These are phyloP conservation scores for Zele albiditarsus DNA, from an alignment of 2,888 invertebrate species.

Conservation along the genomic window DNA sequence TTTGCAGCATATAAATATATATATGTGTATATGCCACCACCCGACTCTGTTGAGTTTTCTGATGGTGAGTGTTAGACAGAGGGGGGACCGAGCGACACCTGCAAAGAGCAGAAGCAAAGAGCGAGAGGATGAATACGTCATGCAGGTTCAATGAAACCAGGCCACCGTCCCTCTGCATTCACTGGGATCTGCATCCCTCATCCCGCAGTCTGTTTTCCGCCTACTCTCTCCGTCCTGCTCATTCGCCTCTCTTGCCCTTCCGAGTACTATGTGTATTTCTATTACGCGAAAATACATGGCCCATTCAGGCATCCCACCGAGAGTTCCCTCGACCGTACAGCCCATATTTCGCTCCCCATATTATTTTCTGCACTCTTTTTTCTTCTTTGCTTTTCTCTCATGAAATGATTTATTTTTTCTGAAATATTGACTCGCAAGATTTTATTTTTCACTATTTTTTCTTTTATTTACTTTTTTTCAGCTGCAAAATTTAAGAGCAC, in stretches of 20 bases:
- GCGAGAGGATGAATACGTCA: conserved; percentile 46
- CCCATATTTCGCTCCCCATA: conserved; percentile 12
- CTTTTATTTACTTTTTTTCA: conserved; percentile 29
- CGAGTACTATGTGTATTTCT: conserved; percentile 13
- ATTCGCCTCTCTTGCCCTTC: conserved; percentile 19
- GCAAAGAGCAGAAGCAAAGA: conserved; percentile 30
- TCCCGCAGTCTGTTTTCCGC: conserved; percentile 12
- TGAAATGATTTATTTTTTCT: no score
- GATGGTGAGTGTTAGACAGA: neutral
- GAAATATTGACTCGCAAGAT: neutral
- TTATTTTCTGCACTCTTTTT: conserved; percentile 8
- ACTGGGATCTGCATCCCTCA: conserved; percentile 17
- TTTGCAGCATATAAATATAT: conserved; percentile 18
- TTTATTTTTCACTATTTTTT: conserved; percentile 9
- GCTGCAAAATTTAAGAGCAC: conserved; percentile 10
- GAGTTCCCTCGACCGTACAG: conserved; percentile 23
- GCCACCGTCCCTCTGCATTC: conserved; percentile 47
- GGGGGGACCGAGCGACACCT: conserved; percentile 31
- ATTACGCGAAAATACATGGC: conserved; percentile 43
- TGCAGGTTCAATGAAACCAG: conserved; percentile 54
- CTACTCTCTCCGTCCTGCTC: conserved; percentile 1
- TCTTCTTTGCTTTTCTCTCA: conserved; percentile 20
- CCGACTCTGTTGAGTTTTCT: conserved; percentile 19
- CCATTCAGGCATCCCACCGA: conserved; percentile 43
- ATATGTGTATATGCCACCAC: conserved; percentile 10